phyloP scores from a whole-genome alignment of 1,140 invertebrate genomes.

The Rhopalosiphum padi region DNA sequence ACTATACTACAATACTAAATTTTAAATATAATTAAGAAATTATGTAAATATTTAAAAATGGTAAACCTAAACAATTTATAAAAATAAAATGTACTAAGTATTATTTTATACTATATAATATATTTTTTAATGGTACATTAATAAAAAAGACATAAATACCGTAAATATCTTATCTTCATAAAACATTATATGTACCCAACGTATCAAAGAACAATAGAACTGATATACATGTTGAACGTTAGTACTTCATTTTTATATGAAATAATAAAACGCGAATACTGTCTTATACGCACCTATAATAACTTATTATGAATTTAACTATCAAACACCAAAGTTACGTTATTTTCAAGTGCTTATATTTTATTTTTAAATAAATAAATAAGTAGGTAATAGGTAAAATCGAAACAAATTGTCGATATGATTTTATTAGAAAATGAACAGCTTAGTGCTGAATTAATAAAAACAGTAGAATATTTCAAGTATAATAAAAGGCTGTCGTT shows the following conservation, averaged over 20 bases:
- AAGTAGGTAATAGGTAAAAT: no score
- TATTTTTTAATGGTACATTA: neutral
- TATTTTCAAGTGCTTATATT: neutral
- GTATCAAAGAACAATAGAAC: constrained; percentile 8
- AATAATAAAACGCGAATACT: neutral
- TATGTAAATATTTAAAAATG: neutral
- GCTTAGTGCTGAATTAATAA: neutral
- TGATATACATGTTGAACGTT: neutral
- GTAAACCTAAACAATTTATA: neutral
- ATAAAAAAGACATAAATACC: neutral
- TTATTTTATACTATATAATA: neutral
- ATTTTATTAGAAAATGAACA: neutral
- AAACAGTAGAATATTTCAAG: neutral
- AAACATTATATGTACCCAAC: neutral
- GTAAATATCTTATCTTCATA: neutral
- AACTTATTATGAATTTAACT: neutral
- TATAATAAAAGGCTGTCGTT: neutral
- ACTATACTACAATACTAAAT: neutral
- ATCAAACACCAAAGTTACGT: neutral
- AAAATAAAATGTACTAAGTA: neutral
- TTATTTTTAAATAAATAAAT: neutral
- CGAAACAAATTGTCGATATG: neutral
- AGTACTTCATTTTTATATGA: neutral
- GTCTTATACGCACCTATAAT: neutral
- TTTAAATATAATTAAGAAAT: neutral